Conservation (phyloP, 2,888 invertebrate species). For the Rhamphomyia laevipes region DNA sequence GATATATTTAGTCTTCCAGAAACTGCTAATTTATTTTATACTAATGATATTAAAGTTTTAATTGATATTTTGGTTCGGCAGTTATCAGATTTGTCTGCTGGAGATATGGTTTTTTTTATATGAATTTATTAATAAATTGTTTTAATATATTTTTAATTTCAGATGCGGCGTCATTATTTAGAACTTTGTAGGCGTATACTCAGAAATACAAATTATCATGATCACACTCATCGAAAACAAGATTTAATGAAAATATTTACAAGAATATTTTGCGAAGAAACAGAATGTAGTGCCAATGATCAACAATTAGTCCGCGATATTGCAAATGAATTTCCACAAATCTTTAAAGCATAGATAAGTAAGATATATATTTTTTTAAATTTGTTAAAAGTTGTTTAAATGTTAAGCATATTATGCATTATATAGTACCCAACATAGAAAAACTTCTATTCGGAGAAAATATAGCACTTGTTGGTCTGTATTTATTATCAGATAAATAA, state of each 20-base stretch:
- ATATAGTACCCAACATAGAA: no score
- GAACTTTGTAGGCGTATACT: constrained; percentile 68
- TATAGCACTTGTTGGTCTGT: no score
- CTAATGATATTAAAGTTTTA: constrained; percentile 87
- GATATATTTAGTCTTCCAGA: constrained; percentile 70
- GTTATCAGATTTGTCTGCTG: constrained; percentile 78
- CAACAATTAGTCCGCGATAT: constrained; percentile 69
- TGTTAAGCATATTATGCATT: no score
- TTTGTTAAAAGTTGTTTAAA: no score
- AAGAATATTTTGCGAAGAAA: constrained; percentile 75
- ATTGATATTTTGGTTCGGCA: constrained; percentile 88
- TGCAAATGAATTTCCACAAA: constrained; percentile 73
- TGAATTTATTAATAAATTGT: background rate
- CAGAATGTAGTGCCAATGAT: constrained; percentile 58
- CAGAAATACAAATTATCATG: constrained; percentile 67
- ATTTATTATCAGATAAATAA: no score
- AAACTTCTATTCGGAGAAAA: no score
- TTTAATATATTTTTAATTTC: constrained; percentile 12
- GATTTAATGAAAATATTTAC: constrained; percentile 78
- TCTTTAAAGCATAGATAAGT: constrained; percentile 48
- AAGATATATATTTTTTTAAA: no score
- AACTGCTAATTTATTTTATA: constrained; percentile 82
- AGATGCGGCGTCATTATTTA: constrained; percentile 69
- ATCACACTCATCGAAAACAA: constrained; percentile 67
- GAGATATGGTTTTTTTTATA: constrained; percentile 53